Percentiles rank a stretch among this genome's conserved stretches.
These are phyloP conservation scores for Halictus rubicundus DNA, from an alignment of 1,140 invertebrate species.

Conservation along the genomic window DNA sequence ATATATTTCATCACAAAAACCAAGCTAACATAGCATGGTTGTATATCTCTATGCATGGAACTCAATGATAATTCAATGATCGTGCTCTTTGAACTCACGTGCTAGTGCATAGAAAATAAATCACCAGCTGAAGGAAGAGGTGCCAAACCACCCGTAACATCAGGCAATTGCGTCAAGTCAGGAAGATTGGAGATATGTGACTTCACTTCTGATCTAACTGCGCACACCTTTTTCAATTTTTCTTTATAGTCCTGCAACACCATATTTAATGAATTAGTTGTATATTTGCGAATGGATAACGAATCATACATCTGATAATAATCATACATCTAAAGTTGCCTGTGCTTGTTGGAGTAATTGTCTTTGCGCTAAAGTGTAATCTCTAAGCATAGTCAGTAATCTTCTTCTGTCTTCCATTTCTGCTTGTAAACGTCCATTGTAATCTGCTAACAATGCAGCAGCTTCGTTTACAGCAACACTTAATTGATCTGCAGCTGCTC, in stretches of 20 bases:
- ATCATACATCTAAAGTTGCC: slow-evolving; percentile 89
- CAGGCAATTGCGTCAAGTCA: slow-evolving; percentile 93
- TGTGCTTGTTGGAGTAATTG: slow-evolving; percentile 92
- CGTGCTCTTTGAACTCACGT: slow-evolving; percentile 23
- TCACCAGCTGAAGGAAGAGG: slow-evolving; percentile 96
- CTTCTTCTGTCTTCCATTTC: slow-evolving; percentile 94
- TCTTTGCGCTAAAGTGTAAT: slow-evolving; percentile 92
- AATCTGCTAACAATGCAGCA: slow-evolving; percentile 90
- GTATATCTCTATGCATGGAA: slow-evolving; percentile 28
- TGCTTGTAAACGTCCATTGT: slow-evolving; percentile 91
- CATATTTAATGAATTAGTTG: neutral
- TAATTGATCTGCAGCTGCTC: slow-evolving; percentile 86
- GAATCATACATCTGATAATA: slow-evolving; percentile 5
- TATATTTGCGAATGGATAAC: neutral
- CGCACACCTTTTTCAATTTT: slow-evolving; percentile 92
- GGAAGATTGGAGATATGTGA: slow-evolving; percentile 96
- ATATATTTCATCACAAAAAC: slow-evolving; percentile 33
- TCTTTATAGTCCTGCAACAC: slow-evolving; percentile 90
- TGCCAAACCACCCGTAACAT: slow-evolving; percentile 93
- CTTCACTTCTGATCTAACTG: slow-evolving; percentile 92
- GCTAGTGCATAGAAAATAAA: slow-evolving; percentile 87
- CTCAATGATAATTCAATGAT: slow-evolving; percentile 32
- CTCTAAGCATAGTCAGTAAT: slow-evolving; percentile 91
- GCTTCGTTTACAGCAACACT: slow-evolving; percentile 92
- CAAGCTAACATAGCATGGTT: slow-evolving; percentile 50